phyloP scores from a whole-genome alignment of 2,888 invertebrate genomes.

The Macaria notata region DNA sequence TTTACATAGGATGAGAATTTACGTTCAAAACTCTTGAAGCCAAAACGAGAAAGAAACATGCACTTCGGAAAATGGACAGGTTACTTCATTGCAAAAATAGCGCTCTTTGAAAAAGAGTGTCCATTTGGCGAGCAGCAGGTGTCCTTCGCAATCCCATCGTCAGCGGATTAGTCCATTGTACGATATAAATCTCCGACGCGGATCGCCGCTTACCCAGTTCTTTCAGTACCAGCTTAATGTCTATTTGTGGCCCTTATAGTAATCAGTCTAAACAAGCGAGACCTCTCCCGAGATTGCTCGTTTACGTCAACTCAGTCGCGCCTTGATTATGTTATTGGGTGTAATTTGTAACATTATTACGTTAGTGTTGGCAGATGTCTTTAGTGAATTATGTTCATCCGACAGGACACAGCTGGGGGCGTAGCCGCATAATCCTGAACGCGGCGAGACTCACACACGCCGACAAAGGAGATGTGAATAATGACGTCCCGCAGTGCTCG shows the following conservation, averaged over 20 bases:
- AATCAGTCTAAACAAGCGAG: constrained; percentile 44
- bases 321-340: constrained; percentile 46
- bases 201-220: constrained; percentile 56
- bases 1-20: no score
- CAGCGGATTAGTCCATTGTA: constrained; percentile 71
- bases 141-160: constrained; percentile 69
- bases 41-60: background rate
- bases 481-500: constrained; percentile 46
- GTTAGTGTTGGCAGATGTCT: constrained; percentile 66
- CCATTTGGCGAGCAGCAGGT: constrained; percentile 71
- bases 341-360: constrained; percentile 60
- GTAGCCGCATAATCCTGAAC: constrained; percentile 62
- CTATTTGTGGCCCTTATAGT: constrained; percentile 10
- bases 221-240: constrained; percentile 43
- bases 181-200: constrained; percentile 63
- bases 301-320: constrained; percentile 43
- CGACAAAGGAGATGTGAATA: constrained; percentile 66
- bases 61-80: constrained; percentile 1
- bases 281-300: constrained; percentile 43
- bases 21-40: no score
- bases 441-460: constrained; percentile 52
- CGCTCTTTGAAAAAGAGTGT: constrained; percentile 47
- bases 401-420: constrained; percentile 67
- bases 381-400: constrained; percentile 74
- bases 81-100: constrained; percentile 20